Conservation (phyloP, 1,140 invertebrate species). For the Bombus huntii region DNA sequence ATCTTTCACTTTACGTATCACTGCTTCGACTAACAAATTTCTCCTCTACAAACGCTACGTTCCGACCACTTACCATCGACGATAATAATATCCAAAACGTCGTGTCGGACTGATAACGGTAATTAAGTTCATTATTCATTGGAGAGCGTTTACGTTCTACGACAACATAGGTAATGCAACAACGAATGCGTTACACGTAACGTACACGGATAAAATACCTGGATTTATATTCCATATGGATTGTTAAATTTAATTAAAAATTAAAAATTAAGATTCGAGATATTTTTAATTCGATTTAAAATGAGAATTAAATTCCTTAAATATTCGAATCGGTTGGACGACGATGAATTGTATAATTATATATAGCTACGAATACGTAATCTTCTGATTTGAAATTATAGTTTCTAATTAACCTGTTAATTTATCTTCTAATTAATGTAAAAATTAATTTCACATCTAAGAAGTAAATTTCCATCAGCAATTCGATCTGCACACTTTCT, state of each 20-base stretch:
- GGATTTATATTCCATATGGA: neutral
- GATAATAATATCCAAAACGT: neutral
- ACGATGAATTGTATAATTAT: too few relatives aligned
- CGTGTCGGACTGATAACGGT: neutral
- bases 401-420: too few relatives aligned
- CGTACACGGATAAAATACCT: neutral
- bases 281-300: too few relatives aligned
- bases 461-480: neutral
- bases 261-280: neutral
- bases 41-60: neutral
- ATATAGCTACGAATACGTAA: too few relatives aligned
- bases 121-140: neutral
- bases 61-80: neutral
- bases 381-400: neutral
- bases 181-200: neutral
- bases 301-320: neutral
- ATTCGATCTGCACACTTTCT: neutral
- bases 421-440: too few relatives aligned
- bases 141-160: neutral
- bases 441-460: too few relatives aligned
- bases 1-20: neutral
- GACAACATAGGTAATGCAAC: neutral
- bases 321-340: neutral
- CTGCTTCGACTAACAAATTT: neutral
- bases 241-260: neutral